Evolutionary conservation across 2,797 vertebrate species (phyloP).

Genomic region (Peromyscus nudipes): DNA sequence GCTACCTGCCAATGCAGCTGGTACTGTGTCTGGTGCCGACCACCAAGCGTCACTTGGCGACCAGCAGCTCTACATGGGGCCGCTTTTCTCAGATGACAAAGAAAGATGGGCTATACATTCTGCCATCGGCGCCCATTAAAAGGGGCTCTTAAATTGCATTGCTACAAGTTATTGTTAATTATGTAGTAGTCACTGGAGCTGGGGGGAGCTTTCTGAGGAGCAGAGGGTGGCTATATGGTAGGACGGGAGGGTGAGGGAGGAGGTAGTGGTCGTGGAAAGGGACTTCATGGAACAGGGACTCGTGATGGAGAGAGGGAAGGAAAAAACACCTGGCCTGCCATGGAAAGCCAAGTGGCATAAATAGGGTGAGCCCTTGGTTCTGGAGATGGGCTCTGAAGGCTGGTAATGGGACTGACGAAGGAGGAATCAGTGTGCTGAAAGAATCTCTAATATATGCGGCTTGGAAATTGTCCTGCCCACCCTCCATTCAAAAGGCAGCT

Average conservation of each 20-base stretch:
- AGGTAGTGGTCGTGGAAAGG: background rate
- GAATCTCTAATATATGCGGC: slow-evolving; percentile 52
- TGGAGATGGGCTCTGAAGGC: background rate
- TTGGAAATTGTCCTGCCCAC: slow-evolving; percentile 72
- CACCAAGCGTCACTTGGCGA: slow-evolving; percentile 93
- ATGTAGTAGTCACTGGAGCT: slow-evolving; percentile 91
- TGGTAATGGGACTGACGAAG: slow-evolving; percentile 18
- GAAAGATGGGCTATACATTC: slow-evolving; percentile 91
- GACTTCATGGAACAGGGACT: background rate
- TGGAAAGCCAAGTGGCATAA: background rate
- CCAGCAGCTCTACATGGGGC: slow-evolving; percentile 91
- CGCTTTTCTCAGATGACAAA: slow-evolving; percentile 92
- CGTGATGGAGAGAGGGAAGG: background rate
- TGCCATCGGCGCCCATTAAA: slow-evolving; percentile 88
- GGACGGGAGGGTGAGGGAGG: slow-evolving; percentile 27
- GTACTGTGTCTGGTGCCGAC: slow-evolving; percentile 94
- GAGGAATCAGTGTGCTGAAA: background rate
- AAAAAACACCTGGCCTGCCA: background rate
- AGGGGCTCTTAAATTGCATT: slow-evolving; percentile 89
- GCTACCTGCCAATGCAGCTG: slow-evolving; percentile 98
- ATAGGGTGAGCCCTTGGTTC: background rate
- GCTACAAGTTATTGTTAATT: slow-evolving; percentile 91
- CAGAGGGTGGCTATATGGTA: slow-evolving; percentile 74
- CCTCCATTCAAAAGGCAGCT: slow-evolving; percentile 69
- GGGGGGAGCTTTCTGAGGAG: slow-evolving; percentile 84